A percentile compares a stretch with the other conserved stretches of the same genome.
These are phyloP conservation scores for Ginglymostoma cirratum DNA, from an alignment of 2,113 vertebrate genomes.

Conservation along the genomic window DNA sequence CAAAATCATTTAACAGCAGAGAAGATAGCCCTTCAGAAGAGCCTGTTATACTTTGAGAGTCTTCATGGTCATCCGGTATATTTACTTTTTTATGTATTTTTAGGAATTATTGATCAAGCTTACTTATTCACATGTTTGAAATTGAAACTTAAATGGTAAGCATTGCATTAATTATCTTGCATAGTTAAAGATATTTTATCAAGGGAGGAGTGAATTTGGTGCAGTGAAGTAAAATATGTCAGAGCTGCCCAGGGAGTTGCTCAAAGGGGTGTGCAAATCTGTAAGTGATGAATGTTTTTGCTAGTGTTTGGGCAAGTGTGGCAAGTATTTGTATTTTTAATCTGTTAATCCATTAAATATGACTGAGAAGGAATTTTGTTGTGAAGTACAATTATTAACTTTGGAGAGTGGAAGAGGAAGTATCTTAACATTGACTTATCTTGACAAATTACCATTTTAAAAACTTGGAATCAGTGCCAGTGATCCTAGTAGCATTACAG, in stretches of 20 bases:
- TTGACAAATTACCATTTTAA: not conserved
- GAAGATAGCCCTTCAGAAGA: slow-evolving; percentile 91
- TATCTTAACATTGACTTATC: not conserved
- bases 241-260: not conserved
- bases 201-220: not conserved
- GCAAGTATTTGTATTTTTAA: not conserved
- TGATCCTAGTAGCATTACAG: not conserved
- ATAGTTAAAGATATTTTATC: not conserved
- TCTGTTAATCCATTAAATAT: not conserved
- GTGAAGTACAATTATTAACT: not conserved
- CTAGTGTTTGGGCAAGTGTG: not conserved
- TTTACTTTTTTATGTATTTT: not conserved
- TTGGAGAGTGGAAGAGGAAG: not conserved
- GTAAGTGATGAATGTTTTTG: not conserved
- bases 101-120: not conserved
- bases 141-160: not conserved
- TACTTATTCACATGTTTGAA: not conserved
- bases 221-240: not conserved
- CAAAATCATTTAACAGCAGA: slow-evolving; percentile 90
- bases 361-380: not conserved
- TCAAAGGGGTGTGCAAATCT: not conserved
- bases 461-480: not conserved
- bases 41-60: slow-evolving; percentile 91
- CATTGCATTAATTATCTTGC: not conserved
- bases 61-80: slow-evolving; percentile 85